Evolutionary conservation across 2,797 vertebrate species (phyloP), one percentile per base, ranked within the genome.

Genomic region (Pelochelys cantorii): DNA sequence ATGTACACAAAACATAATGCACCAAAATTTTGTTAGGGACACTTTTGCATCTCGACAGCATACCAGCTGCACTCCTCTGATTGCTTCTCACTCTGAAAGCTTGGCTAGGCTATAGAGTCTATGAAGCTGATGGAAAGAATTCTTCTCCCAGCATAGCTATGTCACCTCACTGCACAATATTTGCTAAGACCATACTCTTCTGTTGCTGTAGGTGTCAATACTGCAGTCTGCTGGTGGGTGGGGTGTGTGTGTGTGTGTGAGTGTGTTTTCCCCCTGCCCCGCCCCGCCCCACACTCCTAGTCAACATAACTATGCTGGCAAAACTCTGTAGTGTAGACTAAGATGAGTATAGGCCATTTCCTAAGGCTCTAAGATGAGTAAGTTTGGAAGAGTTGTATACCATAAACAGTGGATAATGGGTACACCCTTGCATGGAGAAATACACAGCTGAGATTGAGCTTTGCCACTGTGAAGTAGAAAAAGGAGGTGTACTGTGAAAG

Each of bases 331-430:
- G n/a, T 34, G 34, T 37, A 71, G n/a, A 22, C 10, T 71, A 22
- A 71, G 34, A n/a, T 23, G 11, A 87, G 95, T 95, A 94, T 95
- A 92, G 94, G 92, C 92, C 92, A 57, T 84, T 95, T 97, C 94
- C 94, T 97, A 93, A 83, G 37, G 90, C 80, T 93, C 94, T 89
- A 94, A 94, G 62, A 59, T 81, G 91, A 96, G 91, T 93, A 94
- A 52, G 42, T 52, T 52, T 52, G 15, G 25, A 77, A 34, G n/a
- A 56, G 25, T 15, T 68, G 42, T 56, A 29, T 56, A 20, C 81
- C 20, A 57, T 89, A 88, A 95, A 94, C 80, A 57, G 60, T 88
- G 75, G 59, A 89, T 95, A 89, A 81, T 4, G 90, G 79, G 87
- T 93, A 82, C 85, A 91, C 53, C 2, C 11, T 95, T 97, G 90